These are phyloP conservation scores for Monodelphis domestica DNA, from an alignment of 2,797 vertebrate species.

Conservation along the genomic window DNA sequence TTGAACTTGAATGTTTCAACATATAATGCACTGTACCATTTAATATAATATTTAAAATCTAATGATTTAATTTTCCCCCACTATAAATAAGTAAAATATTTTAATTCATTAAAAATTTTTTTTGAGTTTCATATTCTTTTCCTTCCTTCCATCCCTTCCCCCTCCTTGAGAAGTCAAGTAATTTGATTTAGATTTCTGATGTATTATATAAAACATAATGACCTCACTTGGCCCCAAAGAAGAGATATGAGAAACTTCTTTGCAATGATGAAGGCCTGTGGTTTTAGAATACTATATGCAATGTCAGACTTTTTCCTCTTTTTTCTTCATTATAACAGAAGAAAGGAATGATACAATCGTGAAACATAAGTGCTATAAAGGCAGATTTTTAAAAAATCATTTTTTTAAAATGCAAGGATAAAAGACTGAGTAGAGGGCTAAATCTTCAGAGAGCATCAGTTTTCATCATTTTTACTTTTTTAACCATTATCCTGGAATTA, in stretches of 20 bases:
- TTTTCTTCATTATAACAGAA: neutral
- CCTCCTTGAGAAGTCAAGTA: too few species aligned
- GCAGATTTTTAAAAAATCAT: neutral
- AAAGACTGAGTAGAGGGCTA: neutral
- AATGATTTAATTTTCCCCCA: too few species aligned
- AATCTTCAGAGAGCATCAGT: neutral
- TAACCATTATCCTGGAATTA: neutral
- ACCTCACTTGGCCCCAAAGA: neutral
- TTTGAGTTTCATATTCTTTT: too few species aligned
- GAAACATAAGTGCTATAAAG: neutral
- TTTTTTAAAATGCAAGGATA: neutral
- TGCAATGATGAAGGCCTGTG: neutral
- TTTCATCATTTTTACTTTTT: neutral
- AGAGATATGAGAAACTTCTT: neutral
- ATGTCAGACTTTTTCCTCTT: neutral
- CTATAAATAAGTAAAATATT: too few species aligned
- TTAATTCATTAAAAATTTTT: too few species aligned
- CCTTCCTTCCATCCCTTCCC: too few species aligned
- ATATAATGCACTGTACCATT: neutral
- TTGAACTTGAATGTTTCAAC: neutral
- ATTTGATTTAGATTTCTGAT: too few species aligned
- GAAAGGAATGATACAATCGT: neutral
- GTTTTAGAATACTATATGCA: neutral
- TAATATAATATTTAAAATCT: neutral
- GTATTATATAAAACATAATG: neutral